Base-by-base conservation (phyloP, 2,888 invertebrate genomes). In the Nematopogon swammerdamellus region DNA sequence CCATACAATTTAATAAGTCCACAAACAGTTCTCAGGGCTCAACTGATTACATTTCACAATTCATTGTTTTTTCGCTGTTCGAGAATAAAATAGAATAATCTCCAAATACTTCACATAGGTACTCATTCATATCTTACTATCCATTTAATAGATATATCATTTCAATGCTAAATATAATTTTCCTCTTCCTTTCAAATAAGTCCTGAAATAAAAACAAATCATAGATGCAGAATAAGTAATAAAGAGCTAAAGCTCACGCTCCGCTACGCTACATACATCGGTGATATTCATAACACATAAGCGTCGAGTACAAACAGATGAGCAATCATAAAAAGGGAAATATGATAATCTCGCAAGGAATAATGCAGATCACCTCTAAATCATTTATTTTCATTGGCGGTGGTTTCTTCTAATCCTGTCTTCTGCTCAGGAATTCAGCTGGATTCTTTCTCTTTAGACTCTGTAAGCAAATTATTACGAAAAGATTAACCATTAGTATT, bases 371-470 rank as follows among this genome's bases (percentile, higher is more conserved):
- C 36, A 14, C 36, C 11, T 36, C 36, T 36, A 36, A 36, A 36
- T 36, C 36, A 14, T 14, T 36, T 36, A 75, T 76, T 50, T 71
- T 70, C 71, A 72, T 74, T 69, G 70, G 79, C 79, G 79, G 79
- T 79, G 79, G 79, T 79, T 76, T 72, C 65, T 74, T 65, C 71
- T 72, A 64, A 74, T 75, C 72, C 70, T 67, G 70, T 63, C 65
- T 66, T 61, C 54, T 59, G 63, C 60, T 65, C 70, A 69, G 63
- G 68, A 66, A 82, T 85, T 86, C 85, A 85, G 81, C 85, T 85
- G 51, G 85, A 85, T 71, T 85, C 84, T 62, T 85, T 85, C 63
- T 85, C 85, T 74, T 85, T 86, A 59, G 85, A 83, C 75, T 86
- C 86, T 86, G 77, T n/a, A 83, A 82, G n/a, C n/a, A n/a, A n/a